Evolutionary conservation across 2,797 vertebrate genomes (phyloP).

Genomic region (Rhabdophis nuchalis): DNA sequence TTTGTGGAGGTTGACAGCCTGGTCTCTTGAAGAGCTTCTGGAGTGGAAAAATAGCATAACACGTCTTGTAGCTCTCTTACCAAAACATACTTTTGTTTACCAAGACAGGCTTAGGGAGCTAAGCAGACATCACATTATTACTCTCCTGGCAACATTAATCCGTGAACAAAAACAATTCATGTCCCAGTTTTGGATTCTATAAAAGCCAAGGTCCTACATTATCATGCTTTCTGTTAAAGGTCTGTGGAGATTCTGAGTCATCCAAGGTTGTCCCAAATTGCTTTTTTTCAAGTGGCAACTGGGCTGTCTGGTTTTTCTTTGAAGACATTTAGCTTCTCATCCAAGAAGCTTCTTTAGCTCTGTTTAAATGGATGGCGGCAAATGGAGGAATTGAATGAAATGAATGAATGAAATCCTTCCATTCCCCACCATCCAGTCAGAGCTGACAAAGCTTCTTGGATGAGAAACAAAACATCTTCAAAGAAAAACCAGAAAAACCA

Average conservation of each 20-base stretch:
- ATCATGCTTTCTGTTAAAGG: neutral
- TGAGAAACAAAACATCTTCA: too few species aligned
- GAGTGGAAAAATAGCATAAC: neutral
- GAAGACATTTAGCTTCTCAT: neutral
- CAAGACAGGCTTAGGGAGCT: neutral
- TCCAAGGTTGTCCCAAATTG: neutral
- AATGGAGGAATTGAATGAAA: neutral
- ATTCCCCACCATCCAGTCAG: too few species aligned
- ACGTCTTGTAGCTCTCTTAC: neutral
- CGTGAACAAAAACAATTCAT: neutral
- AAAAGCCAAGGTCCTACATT: neutral
- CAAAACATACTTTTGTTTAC: neutral
- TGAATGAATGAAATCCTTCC: too few species aligned
- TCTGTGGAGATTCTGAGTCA: neutral
- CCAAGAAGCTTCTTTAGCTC: neutral
- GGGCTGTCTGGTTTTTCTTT: neutral
- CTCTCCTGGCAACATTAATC: neutral
- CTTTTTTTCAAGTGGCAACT: too few species aligned
- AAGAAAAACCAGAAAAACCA: neutral
- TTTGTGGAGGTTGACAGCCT: neutral
- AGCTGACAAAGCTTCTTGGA: too few species aligned
- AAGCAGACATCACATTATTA: neutral
- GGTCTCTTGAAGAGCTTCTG: neutral
- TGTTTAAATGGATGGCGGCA: neutral
- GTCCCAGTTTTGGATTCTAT: neutral